Conservation (phyloP, 2,797 vertebrate genomes). For the Anas bahamensis region DNA sequence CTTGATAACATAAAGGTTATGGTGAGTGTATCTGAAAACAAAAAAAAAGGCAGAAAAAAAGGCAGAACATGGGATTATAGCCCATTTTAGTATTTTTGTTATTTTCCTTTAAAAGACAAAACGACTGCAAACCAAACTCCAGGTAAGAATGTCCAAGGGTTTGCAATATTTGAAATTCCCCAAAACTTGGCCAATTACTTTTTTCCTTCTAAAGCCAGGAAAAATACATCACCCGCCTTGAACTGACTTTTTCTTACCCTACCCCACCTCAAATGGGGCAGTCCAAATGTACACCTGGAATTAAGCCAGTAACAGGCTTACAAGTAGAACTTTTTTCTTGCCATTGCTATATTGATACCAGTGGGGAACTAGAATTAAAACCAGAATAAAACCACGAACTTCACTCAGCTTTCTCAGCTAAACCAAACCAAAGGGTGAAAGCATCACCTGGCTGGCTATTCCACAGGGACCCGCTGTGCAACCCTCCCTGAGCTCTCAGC, state of each 20-base stretch:
- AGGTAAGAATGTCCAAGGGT: background rate
- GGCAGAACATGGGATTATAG: background rate
- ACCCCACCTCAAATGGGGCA: background rate
- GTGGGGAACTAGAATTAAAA: background rate
- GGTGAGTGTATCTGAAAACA: background rate
- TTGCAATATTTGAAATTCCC: slow-evolving; percentile 10
- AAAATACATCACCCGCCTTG: background rate
- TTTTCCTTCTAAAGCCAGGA: background rate
- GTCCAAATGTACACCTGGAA: background rate
- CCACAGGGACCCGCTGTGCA: background rate
- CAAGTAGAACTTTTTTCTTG: background rate
- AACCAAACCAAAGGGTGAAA: background rate
- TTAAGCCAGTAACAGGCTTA: background rate
- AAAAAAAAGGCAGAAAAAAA: background rate
- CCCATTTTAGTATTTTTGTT: background rate
- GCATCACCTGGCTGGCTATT: background rate
- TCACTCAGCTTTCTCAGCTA: background rate
- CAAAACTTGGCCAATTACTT: background rate
- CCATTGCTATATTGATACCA: background rate
- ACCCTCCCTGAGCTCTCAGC: background rate
- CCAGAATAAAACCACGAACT: background rate
- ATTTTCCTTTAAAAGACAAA: background rate
- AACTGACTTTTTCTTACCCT: background rate
- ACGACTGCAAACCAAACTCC: background rate
- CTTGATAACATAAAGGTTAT: background rate